Conservation (phyloP, 2,113 vertebrate species). For the Microcebus tavaratra region DNA sequence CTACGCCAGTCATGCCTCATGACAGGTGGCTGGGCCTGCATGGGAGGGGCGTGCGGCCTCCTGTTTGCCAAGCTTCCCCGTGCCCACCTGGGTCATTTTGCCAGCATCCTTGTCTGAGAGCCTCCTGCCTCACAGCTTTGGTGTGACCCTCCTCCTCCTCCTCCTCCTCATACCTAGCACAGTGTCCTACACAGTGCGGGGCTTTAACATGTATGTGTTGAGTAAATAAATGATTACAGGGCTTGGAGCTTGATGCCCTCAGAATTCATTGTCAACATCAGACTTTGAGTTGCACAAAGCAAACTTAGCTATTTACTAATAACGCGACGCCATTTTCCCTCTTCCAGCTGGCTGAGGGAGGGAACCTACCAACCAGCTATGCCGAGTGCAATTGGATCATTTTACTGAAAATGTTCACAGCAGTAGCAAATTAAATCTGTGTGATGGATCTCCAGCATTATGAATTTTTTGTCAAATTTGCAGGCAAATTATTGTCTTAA, state of each 20-base stretch:
- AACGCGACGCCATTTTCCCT: slow-evolving; percentile 14
- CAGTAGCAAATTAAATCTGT: slow-evolving; percentile 69
- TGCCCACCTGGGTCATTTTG: too few species aligned
- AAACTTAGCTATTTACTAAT: background rate
- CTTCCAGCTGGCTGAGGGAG: slow-evolving; percentile 35
- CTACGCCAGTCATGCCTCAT: too few species aligned
- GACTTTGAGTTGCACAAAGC: slow-evolving; percentile 25
- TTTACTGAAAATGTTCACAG: slow-evolving; percentile 67
- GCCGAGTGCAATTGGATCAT: slow-evolving; percentile 57
- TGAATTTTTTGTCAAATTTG: slow-evolving; percentile 63
- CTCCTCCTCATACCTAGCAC: too few species aligned
- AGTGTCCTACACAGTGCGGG: background rate
- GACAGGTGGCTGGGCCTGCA: background rate
- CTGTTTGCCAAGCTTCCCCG: background rate
- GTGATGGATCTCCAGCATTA: slow-evolving; percentile 64
- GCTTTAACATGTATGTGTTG: background rate
- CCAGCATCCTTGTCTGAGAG: background rate
- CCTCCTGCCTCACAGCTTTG: background rate
- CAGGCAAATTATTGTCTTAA: slow-evolving; percentile 76
- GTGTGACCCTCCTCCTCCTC: background rate
- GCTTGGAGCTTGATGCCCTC: background rate
- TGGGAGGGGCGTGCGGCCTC: rapidly evolving
- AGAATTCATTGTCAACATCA: background rate
- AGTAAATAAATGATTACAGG: background rate
- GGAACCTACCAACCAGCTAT: slow-evolving; percentile 13